Percentiles rank a stretch among this genome's conserved stretches.
phyloP scores from a whole-genome alignment of 2,113 vertebrate genomes.

The Eubucco bourcierii region DNA sequence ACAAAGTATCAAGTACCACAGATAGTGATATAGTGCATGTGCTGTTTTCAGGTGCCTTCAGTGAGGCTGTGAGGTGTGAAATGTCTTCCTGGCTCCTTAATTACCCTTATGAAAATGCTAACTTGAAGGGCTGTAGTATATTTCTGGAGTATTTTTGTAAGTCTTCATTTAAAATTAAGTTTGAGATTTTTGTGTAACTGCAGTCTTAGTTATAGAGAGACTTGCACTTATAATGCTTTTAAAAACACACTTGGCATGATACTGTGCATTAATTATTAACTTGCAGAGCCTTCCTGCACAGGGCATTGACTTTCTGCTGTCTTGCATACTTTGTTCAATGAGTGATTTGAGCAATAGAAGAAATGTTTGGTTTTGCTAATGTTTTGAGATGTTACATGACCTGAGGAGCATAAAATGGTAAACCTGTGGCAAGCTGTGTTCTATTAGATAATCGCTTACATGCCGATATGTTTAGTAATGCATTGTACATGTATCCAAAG shows the following conservation, averaged over 20 bases:
- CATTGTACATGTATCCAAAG: neutral
- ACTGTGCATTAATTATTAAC: neutral
- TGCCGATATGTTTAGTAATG: neutral
- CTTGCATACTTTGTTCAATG: neutral
- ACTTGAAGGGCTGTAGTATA: neutral
- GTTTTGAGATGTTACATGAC: neutral
- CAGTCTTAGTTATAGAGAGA: neutral
- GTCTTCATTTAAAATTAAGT: neutral
- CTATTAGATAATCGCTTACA: neutral
- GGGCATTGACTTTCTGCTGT: neutral
- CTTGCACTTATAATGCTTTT: neutral
- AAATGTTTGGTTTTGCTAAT: neutral
- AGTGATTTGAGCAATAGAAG: neutral
- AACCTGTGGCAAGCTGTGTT: neutral
- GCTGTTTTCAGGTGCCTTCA: neutral
- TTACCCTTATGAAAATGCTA: neutral
- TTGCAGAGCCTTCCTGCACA: neutral
- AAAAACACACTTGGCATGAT: neutral
- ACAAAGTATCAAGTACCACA: neutral
- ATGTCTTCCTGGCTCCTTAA: neutral
- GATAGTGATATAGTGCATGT: neutral
- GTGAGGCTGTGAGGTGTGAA: neutral
- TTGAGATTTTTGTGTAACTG: neutral
- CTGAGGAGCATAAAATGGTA: neutral
- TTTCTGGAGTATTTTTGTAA: neutral